Evolutionary conservation across 2,888 invertebrate species (phyloP).

Genomic region (Euproctis similis): DNA sequence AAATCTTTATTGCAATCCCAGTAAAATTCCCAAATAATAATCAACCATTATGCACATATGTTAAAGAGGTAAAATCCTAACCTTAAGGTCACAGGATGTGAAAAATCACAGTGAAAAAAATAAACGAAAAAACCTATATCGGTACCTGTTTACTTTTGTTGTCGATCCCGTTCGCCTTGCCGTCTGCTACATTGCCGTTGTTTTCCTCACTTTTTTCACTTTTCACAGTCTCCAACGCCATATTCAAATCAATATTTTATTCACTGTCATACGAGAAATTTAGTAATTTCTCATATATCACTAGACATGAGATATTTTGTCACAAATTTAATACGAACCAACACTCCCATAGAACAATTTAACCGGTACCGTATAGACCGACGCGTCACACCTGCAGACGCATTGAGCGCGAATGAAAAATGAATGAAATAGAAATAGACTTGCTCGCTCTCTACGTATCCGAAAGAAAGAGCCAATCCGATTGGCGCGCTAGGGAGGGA

Average conservation of each 20-base stretch:
- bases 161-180: conserved; percentile 75
- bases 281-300: conserved; percentile 43
- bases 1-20: too few relatives aligned
- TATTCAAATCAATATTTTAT: conserved; percentile 59
- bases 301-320: conserved; percentile 46
- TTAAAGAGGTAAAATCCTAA: conserved; percentile 3
- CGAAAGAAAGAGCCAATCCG: conserved; percentile 34
- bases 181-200: conserved; percentile 68
- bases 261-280: conserved; percentile 66
- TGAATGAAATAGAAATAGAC: conserved; percentile 32
- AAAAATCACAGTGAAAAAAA: conserved; percentile 29
- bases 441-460: conserved; percentile 26
- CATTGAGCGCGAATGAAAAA: conserved; percentile 68
- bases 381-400: conserved; percentile 46
- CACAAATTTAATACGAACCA: conserved; percentile 61
- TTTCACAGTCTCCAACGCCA: conserved; percentile 74
- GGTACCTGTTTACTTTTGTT: conserved; percentile 76
- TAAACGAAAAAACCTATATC: conserved; percentile 35
- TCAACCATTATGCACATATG: neutral
- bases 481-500: conserved; percentile 6
- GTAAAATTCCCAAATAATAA: conserved; percentile 10
- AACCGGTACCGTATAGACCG: too few relatives aligned
- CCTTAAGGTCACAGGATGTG: conserved; percentile 13
- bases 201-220: conserved; percentile 74
- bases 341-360: conserved; percentile 58